These are phyloP conservation scores for Narcine bancroftii DNA, from an alignment of 2,113 vertebrate genomes.

Conservation along the genomic window DNA sequence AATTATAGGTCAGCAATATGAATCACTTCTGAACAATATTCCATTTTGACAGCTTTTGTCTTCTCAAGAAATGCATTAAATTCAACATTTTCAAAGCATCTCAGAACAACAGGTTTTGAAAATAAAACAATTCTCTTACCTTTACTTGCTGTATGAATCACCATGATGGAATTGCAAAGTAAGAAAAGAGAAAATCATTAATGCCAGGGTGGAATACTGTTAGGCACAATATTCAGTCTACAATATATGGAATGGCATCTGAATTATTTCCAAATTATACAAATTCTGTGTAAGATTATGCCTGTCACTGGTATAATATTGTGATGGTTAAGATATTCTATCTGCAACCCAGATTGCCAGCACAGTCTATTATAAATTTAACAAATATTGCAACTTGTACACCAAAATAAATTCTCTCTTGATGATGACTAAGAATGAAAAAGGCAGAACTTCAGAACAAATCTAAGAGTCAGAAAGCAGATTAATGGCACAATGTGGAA, in stretches of 20 bases:
- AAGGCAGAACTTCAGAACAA: neutral
- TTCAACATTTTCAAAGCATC: neutral
- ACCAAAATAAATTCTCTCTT: neutral
- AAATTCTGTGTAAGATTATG: neutral
- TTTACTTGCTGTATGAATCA: conserved; percentile 16
- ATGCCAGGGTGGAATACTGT: neutral
- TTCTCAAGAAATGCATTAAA: neutral
- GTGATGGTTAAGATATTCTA: no score
- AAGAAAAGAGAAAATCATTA: neutral
- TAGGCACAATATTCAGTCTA: neutral
- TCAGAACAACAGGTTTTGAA: neutral
- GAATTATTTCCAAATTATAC: no score
- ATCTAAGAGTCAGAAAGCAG: neutral
- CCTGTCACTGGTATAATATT: neutral
- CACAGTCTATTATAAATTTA: neutral
- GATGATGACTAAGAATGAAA: neutral
- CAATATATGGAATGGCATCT: neutral
- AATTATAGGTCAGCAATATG: neutral
- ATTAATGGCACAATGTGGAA: neutral
- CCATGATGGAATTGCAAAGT: neutral
- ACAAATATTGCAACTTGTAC: neutral
- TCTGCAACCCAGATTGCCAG: neutral
- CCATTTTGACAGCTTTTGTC: neutral
- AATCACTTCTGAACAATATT: neutral
- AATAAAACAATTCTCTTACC: conserved; percentile 4